Evolutionary conservation across 2,888 invertebrate genomes (phyloP).

Genomic region (Dusona sp.): DNA sequence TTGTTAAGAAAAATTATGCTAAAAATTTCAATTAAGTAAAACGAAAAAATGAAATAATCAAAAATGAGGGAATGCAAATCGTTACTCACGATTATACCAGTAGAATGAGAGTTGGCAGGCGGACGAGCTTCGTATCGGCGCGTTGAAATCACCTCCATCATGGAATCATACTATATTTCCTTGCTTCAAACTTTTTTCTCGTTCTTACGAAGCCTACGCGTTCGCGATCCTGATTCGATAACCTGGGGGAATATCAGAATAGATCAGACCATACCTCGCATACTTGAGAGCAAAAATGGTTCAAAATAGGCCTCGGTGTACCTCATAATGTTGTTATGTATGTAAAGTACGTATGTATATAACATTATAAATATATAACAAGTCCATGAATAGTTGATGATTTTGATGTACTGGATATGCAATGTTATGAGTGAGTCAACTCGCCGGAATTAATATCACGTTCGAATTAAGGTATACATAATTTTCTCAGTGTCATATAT

Average conservation of each 20-base stretch:
- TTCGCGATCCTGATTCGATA: conserved; percentile 49
- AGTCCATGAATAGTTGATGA: conserved; percentile 41
- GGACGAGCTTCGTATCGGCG: conserved; percentile 83
- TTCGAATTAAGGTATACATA: conserved; percentile 17
- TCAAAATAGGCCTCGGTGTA: neutral
- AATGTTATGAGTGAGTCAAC: conserved; percentile 48
- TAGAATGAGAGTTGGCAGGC: conserved; percentile 76
- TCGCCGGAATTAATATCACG: conserved; percentile 28
- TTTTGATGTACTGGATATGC: neutral
- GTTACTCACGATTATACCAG: conserved; percentile 79
- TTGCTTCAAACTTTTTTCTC: conserved; percentile 35
- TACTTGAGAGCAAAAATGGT: neutral
- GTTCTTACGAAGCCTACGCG: conserved; percentile 58
- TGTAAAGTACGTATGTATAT: neutral
- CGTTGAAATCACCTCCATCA: conserved; percentile 84
- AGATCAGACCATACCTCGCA: conserved; percentile 23
- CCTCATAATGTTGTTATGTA: neutral
- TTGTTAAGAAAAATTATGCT: neutral
- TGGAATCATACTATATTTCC: conserved; percentile 68
- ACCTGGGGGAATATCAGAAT: conserved; percentile 52
- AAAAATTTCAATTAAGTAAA: neutral
- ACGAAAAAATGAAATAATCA: neutral
- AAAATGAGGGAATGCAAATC: conserved; percentile 43
- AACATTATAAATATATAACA: neutral
- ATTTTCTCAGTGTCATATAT: neutral